These are phyloP conservation scores for Lapara coniferarum DNA, from an alignment of 2,888 invertebrate genomes.

Conservation along the genomic window DNA sequence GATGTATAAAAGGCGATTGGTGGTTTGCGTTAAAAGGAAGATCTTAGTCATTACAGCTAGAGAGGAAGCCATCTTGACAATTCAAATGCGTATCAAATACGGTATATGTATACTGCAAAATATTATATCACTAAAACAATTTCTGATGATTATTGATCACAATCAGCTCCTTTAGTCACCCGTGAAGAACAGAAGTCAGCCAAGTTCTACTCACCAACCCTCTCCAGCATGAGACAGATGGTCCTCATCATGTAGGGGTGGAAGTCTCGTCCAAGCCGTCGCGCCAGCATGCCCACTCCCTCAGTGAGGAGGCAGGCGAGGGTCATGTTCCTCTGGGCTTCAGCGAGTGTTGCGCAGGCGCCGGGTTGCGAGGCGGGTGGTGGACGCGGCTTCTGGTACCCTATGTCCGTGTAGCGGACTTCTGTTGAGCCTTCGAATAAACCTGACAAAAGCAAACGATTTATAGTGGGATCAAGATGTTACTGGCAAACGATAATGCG, in stretches of 20 bases:
- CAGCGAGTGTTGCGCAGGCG: conserved; percentile 54
- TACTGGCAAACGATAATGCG: too few relatives aligned
- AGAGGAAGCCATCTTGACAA: too few relatives aligned
- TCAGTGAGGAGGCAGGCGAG: conserved; percentile 88
- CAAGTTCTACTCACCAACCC: conserved; percentile 82
- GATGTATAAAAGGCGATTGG: too few relatives aligned
- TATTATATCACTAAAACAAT: too few relatives aligned
- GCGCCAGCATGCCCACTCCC: conserved; percentile 86
- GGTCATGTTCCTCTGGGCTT: conserved; percentile 86
- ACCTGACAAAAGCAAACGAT: conserved; percentile 44
- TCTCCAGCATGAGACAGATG: conserved; percentile 87
- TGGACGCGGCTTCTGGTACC: conserved; percentile 49
- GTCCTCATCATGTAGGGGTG: conserved; percentile 85
- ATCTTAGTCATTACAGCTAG: too few relatives aligned
- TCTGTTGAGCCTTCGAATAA: conserved; percentile 73
- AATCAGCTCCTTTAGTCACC: not conserved
- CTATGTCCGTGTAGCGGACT: conserved; percentile 70
- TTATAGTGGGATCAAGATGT: not conserved
- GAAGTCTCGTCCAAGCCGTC: conserved; percentile 77
- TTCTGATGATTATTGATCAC: too few relatives aligned
- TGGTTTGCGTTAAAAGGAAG: too few relatives aligned
- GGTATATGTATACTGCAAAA: too few relatives aligned
- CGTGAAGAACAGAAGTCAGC: not conserved
- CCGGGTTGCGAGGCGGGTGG: conserved; percentile 35
- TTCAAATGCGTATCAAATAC: too few relatives aligned